These are phyloP conservation scores for Todiramphus saurophagus DNA, from an alignment of 2,113 vertebrate genomes.

Conservation along the genomic window DNA sequence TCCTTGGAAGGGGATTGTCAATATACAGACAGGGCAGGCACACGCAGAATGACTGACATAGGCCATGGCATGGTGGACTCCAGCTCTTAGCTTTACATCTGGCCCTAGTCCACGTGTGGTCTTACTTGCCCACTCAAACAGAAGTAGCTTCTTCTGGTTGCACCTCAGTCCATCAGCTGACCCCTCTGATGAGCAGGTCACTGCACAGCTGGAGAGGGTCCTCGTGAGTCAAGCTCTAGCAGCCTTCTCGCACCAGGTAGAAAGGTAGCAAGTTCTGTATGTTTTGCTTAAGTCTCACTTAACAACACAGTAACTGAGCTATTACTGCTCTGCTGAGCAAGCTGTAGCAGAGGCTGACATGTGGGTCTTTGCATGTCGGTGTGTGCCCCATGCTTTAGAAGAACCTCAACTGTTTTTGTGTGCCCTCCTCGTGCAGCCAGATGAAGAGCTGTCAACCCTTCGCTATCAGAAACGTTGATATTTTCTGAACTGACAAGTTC, in stretches of 20 bases:
- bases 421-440: conserved; percentile 81
- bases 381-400: conserved; percentile 74
- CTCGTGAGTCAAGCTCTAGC: neutral
- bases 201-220: neutral
- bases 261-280: neutral
- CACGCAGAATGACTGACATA: neutral
- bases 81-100: neutral
- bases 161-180: neutral
- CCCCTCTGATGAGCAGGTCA: rapidly evolving
- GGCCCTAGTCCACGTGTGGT: neutral
- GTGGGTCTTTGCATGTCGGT: conserved; percentile 55
- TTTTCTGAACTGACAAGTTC: conserved; percentile 78
- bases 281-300: conserved; percentile 66
- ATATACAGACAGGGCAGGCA: neutral
- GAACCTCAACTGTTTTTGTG: conserved; percentile 73
- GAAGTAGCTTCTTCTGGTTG: neutral
- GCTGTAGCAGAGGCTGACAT: conserved; percentile 28
- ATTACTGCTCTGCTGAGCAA: neutral
- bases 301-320: neutral
- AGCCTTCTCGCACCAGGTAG: neutral
- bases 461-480: conserved; percentile 68
- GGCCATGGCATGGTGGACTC: neutral
- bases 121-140: neutral
- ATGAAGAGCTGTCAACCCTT: conserved; percentile 81
- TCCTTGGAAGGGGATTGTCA: neutral